Evolutionary conservation across 92 coral and sea anemone species (phyloP).

Genomic region (Isaurus tuberculatus): DNA sequence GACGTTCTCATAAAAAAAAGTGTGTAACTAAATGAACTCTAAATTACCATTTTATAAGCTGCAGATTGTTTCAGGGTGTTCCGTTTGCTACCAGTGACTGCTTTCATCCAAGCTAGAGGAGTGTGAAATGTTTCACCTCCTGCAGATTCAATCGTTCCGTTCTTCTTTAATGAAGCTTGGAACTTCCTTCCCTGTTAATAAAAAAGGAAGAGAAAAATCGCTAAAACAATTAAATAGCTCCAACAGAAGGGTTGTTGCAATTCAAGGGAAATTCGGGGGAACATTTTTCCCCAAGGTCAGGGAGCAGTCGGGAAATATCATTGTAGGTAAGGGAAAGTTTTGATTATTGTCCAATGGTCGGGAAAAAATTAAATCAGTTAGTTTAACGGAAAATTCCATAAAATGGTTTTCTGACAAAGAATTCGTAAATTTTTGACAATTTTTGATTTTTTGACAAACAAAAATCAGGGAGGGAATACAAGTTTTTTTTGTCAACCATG

Average conservation of each 20-base stretch:
- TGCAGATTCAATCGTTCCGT: constrained; percentile 88
- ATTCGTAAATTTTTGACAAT: too few relatives aligned
- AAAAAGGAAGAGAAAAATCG: not conserved
- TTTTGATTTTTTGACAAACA: too few relatives aligned
- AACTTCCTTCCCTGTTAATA: constrained; percentile 76
- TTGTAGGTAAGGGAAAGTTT: too few relatives aligned
- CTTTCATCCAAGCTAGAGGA: constrained; percentile 93
- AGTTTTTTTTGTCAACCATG: too few relatives aligned
- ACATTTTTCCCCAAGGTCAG: too few relatives aligned
- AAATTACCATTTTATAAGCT: constrained; percentile 91
- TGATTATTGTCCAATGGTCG: too few relatives aligned
- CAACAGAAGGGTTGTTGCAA: not conserved
- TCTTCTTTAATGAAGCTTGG: constrained; percentile 81
- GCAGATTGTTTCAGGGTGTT: constrained; percentile 71
- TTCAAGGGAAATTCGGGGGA: not conserved
- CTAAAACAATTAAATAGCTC: not conserved
- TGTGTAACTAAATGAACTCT: not conserved
- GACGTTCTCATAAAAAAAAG: not conserved
- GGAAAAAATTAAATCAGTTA: too few relatives aligned
- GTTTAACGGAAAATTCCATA: too few relatives aligned
- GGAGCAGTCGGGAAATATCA: too few relatives aligned
- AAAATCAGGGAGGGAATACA: too few relatives aligned
- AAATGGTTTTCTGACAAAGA: too few relatives aligned
- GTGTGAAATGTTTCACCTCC: constrained; percentile 92
- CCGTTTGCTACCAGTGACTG: constrained; percentile 86